Evolutionary conservation across 2,113 vertebrate genomes (phyloP), one percentile per base, ranked within the genome.

Genomic region (Hypomesus transpacificus): DNA sequence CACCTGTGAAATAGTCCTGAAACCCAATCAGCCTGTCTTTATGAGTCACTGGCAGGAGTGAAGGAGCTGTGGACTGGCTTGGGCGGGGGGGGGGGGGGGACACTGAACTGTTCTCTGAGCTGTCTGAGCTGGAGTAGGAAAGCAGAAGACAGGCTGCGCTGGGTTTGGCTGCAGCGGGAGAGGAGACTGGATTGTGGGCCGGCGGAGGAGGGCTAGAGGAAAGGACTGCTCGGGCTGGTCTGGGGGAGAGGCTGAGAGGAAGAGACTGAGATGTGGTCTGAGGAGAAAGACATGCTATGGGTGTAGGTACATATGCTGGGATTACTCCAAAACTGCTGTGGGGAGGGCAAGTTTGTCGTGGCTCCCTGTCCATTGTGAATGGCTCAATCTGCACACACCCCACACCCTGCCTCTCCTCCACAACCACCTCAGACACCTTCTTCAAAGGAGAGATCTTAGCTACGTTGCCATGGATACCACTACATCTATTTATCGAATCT

Each of bases 381-480:
- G 34, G 60, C 75, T 77, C 72, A 65, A 52, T 72, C 54, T 18
- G 14, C 26, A 14, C 26, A 9, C 66, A 8, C 52, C 17, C 21
- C 20, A 4, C 16, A 16, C 39, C 39, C n/a, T 11, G 31, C 18
- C n/a, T 17, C 39, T 9, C 46, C 14, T 18, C 28, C 67, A 17
- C 24, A 26, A 22, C 17, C 20, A 16, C 75, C 72, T 81, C 80
- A 70, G 20, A 3, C 39, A 28, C 1, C 20, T n/a, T 58, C 56
- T n/a, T 58, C 73, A 73, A 79, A 66, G 31, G 24, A 70, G 52
- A 70, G 68, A 78, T 72, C 69, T 78, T 73, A 70, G 80, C 77
- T 71, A 3, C 21, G 81, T 86, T 85, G 75, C 83, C 67, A 66
- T 86, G 85, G 86, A 82, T 70, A 87, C 85, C 69, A 80, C 85